These are phyloP conservation scores for Rhinolophus ferrumequinum DNA, from an alignment of 2,113 vertebrate genomes.

Conservation along the genomic window DNA sequence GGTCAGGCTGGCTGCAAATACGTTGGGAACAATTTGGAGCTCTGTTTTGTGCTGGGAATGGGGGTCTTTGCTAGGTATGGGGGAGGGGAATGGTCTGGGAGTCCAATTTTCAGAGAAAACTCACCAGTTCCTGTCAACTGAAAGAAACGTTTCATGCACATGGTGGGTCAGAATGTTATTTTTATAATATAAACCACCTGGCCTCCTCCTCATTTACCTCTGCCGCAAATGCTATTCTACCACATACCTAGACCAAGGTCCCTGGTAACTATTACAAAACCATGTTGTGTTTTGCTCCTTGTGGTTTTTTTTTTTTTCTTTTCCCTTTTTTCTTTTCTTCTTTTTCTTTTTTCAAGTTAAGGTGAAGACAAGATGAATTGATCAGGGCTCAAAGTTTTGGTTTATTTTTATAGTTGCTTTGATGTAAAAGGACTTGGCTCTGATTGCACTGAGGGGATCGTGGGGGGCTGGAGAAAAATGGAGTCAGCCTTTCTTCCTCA, in stretches of 20 bases:
- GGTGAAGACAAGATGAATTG: constrained; percentile 68
- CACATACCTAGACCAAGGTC: constrained; percentile 40
- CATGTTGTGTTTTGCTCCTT: constrained; percentile 48
- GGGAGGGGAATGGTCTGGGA: constrained; percentile 61
- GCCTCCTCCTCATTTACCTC: constrained; percentile 45
- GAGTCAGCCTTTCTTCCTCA: background rate
- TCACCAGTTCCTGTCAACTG: constrained; percentile 77
- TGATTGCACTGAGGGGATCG: background rate
- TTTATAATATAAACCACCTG: constrained; percentile 80
- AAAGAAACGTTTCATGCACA: constrained; percentile 77
- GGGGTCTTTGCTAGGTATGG: constrained; percentile 35
- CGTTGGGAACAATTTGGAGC: constrained; percentile 66
- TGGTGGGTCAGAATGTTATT: constrained; percentile 74
- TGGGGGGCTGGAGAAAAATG: background rate
- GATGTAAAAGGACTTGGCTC: constrained; percentile 59
- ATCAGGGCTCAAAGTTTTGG: constrained; percentile 56
- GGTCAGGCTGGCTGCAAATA: constrained; percentile 55
- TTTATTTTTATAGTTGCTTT: constrained; percentile 71
- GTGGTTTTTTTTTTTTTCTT: background rate
- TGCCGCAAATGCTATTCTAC: background rate
- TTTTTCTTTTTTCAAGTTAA: constrained; percentile 50
- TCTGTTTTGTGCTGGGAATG: constrained; percentile 41
- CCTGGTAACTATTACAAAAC: constrained; percentile 66
- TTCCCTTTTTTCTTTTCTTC: background rate
- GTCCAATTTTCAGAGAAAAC: constrained; percentile 78